Percentiles rank a stretch among this genome's conserved stretches.
phyloP scores from a whole-genome alignment of 2,888 invertebrate species.

The Volucella zonaria region DNA sequence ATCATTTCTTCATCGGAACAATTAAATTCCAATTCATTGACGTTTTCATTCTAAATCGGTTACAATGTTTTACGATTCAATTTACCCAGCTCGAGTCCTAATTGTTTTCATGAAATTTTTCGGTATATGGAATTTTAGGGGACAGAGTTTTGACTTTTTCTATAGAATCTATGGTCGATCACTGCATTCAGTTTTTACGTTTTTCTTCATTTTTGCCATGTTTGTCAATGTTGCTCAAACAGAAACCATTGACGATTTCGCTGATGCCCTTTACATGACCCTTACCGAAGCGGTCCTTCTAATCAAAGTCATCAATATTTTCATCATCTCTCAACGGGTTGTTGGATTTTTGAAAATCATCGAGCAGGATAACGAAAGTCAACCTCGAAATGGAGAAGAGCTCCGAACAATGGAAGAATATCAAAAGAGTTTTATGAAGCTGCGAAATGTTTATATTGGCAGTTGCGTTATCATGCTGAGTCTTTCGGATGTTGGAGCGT shows the following conservation, averaged over 20 bases:
- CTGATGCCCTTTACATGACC: conserved; percentile 76
- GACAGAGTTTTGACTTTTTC: background rate
- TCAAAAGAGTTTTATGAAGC: conserved; percentile 3
- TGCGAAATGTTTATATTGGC: conserved; percentile 20
- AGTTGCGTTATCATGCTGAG: background rate
- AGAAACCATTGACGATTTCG: conserved; percentile 67
- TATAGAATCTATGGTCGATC: conserved; percentile 23
- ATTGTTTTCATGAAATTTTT: conserved; percentile 1
- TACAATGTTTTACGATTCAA: conserved; percentile 37
- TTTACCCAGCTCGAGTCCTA: conserved; percentile 30
- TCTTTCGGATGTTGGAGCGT: background rate
- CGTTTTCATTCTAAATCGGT: background rate
- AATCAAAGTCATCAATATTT: conserved; percentile 36
- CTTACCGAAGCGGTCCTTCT: conserved; percentile 75
- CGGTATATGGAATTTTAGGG: conserved; percentile 26
- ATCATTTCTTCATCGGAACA: background rate
- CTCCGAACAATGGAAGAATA: background rate
- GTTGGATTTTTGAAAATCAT: conserved; percentile 10
- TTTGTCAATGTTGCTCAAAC: conserved; percentile 8
- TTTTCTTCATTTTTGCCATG: conserved; percentile 24
- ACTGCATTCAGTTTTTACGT: conserved; percentile 18
- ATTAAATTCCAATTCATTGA: background rate
- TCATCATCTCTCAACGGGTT: background rate
- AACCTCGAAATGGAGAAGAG: conserved; percentile 15
- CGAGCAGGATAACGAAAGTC: background rate